Base-by-base conservation (phyloP, 1,140 invertebrate species). In the Eupeodes corollae region DNA sequence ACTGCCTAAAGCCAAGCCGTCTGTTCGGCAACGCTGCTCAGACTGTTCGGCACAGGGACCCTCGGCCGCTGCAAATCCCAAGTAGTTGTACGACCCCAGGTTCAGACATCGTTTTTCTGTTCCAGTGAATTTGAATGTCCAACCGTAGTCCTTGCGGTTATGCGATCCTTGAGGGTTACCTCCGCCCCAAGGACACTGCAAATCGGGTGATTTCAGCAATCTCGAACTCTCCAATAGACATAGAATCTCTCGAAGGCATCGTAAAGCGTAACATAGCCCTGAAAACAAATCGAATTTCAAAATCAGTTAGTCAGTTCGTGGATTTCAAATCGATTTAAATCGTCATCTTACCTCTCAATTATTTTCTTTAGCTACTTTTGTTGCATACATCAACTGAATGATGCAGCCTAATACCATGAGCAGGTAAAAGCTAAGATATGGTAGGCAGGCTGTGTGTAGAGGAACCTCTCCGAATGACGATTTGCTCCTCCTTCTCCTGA, bases 71-170 rank as follows among this genome's bases (percentile, higher is more conserved):
- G 88, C 86, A 69, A 94, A 93, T 1, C 90, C 91, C 38, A 95
- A 71, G 67, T 94, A 95, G 71, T 95, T 95, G 65, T 94, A 95
- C 1, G 90, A 94, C 44, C 88, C 90, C 57, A 93, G 72, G 72
- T 95, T 94, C 52, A 94, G 75, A 58, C 86, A 91, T 56, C 78
- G 76, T n/a, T 77, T 82, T 70, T 80, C 72, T 13, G 75, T 79
- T 30, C 88, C 88, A 6, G 87, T 88, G 56, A 84, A 84, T 64
- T 87, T 86, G n/a, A n/a, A n/a, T n/a, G n/a, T n/a, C n/a, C n/a
- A n/a, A n/a, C n/a, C n/a, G n/a, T n/a, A n/a, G n/a, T 82, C 70
- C 97, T 91, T 40, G 77, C 73, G 0, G 89, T 88, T 41, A 82
- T 67, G 46, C 92, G 77, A 63, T 97, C 85, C 63, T 93, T 84